These are phyloP conservation scores for Chamaea fasciata DNA, from an alignment of 2,113 vertebrate genomes.

Conservation along the genomic window DNA sequence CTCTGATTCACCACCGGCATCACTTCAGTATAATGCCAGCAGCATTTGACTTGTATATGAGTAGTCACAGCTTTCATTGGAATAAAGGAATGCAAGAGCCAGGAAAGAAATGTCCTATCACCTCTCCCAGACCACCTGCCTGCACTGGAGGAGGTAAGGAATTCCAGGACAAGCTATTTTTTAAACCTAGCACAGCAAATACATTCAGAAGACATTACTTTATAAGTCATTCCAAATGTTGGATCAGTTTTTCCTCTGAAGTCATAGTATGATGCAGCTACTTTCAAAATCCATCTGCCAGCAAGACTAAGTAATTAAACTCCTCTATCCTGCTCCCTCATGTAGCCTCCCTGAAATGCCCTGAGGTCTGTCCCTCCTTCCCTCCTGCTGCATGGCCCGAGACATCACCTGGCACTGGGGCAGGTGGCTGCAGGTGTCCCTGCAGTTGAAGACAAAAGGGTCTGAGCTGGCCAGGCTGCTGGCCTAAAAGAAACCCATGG, in stretches of 20 bases:
- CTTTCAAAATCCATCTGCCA: neutral
- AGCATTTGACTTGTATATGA: neutral
- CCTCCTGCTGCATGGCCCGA: rapidly evolving
- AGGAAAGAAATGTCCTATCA: neutral
- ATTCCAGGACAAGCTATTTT: neutral
- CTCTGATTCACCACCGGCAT: neutral
- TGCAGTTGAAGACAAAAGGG: neutral
- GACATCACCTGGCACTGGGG: neutral
- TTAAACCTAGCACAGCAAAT: neutral
- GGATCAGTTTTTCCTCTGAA: neutral
- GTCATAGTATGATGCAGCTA: neutral
- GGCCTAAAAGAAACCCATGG: neutral
- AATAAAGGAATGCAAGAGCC: neutral
- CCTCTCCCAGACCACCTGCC: neutral
- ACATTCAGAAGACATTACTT: neutral
- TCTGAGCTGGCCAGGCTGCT: neutral
- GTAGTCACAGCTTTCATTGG: neutral
- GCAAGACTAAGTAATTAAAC: neutral
- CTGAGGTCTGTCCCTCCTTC: neutral
- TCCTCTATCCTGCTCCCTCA: rapidly evolving
- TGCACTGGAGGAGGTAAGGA: neutral
- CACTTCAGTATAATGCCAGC: neutral
- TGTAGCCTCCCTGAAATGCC: neutral
- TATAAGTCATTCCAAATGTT: neutral
- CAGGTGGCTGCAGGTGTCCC: neutral